Evolutionary conservation across 2,113 vertebrate genomes (phyloP), one percentile per base, ranked within the genome.

Genomic region (Scortum barcoo): DNA sequence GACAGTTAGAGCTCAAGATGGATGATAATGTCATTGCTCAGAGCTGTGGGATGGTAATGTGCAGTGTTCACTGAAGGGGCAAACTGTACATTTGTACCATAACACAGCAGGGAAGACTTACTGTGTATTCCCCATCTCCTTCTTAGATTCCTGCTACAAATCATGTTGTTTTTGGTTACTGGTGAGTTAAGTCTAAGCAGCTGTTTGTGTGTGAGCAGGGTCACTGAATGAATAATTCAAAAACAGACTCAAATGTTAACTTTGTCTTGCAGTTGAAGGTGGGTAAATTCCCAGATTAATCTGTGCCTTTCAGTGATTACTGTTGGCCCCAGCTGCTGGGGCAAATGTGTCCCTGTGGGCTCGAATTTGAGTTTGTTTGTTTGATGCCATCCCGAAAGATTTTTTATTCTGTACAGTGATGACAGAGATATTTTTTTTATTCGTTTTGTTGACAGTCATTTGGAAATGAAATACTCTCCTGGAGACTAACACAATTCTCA

Each of bases 1-100:
- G 60, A 78, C 72, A 61, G 66, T 48, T 67, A 33, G 67, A 66
- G 33, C 77, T 54, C 26, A 14, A 67, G 67, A 91, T 57, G 65
- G 71, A 88, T 81, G 66, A 65, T 84, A 36, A 42, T 76, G 66
- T 78, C 62, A 28, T 61, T 50, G 30, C 16, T 40, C 38, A 16
- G 58, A 54, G 38, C 69, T 61, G 48, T n/a, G 20, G 70, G 10
- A 44, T 78, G 50, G 17, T 51, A 51, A 71, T 79, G 68, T 56
- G 62, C 24, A 71, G 14, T 12, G 36, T 6, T 74, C 58, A 61
- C 42, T 68, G 17, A 76, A 17, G 28, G 57, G 30, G 5, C 40
- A 61, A 33, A 72, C 66, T 70, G 68, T 28, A 33, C 7, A 57
- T 74, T 58, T 74, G 53, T 33, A 44, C n/a, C 28, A n/a, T 17